Evolutionary conservation across 1,140 invertebrate species (phyloP).

Genomic region (Drosophila arizonae): DNA sequence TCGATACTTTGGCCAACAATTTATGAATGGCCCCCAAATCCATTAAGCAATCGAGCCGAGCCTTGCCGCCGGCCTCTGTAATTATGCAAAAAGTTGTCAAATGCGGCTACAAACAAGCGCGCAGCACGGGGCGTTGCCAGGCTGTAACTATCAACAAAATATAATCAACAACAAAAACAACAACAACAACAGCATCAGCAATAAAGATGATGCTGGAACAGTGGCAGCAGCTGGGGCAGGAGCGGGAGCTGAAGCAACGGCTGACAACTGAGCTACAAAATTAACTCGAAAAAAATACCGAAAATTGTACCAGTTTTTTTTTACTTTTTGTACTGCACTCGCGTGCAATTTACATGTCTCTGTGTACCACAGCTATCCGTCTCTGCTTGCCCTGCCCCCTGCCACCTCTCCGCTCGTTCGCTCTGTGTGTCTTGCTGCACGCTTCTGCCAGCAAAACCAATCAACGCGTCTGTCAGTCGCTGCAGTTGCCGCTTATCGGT

Average conservation of each 20-base stretch:
- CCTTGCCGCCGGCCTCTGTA: conserved; percentile 33
- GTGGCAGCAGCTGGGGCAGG: not conserved
- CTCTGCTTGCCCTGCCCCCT: not conserved
- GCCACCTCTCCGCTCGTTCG: not conserved
- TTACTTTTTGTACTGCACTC: conserved; percentile 5
- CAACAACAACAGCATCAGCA: conserved; percentile 18
- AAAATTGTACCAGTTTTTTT: conserved; percentile 65
- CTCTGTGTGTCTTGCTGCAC: not conserved
- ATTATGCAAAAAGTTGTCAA: conserved; percentile 80
- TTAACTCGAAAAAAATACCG: conserved; percentile 36
- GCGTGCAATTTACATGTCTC: conserved; percentile 80
- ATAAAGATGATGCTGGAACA: not conserved
- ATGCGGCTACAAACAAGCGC: conserved; percentile 41
- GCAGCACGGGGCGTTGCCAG: conserved; percentile 40
- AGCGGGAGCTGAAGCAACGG: conserved; percentile 13
- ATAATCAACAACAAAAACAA: conserved; percentile 57
- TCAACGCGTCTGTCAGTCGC: conserved; percentile 78
- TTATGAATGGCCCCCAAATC: conserved; percentile 66
- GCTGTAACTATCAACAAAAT: conserved; percentile 71
- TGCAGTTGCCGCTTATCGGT: conserved; percentile 13
- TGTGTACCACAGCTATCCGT: not conserved
- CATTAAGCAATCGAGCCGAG: conserved; percentile 4
- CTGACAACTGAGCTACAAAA: conserved; percentile 19
- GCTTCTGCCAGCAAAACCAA: conserved; percentile 70
- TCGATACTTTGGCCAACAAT: conserved; percentile 41